Evolutionary conservation across 2,888 invertebrate species (phyloP).

Genomic region (Temnothorax ravouxi): DNA sequence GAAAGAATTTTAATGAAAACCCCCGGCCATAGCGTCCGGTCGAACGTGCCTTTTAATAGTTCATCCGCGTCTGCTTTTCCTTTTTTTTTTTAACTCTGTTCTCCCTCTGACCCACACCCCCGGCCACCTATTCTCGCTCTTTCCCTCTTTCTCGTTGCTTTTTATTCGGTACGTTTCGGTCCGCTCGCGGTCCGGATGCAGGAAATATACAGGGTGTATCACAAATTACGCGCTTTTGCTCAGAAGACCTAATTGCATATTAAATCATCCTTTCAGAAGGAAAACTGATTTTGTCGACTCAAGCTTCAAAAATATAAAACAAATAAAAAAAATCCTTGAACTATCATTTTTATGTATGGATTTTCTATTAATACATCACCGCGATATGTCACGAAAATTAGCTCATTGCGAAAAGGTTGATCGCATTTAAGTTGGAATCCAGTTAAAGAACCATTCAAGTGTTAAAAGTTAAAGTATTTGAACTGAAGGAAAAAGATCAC

Average conservation of each 20-base stretch:
- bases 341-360: background rate
- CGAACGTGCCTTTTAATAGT: constrained; percentile 82
- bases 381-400: constrained; percentile 4
- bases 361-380: background rate
- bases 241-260: background rate
- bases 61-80: constrained; percentile 74
- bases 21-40: constrained; percentile 74
- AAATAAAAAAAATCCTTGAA: background rate
- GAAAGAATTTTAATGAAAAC: constrained; percentile 86
- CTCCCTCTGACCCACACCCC: constrained; percentile 42
- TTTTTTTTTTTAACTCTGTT: constrained; percentile 52
- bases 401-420: constrained; percentile 17
- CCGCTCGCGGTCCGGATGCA: constrained; percentile 75
- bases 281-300: background rate
- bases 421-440: background rate
- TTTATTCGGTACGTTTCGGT: constrained; percentile 76
- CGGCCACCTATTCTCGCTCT: constrained; percentile 40
- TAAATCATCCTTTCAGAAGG: background rate
- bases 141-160: constrained; percentile 55
- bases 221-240: constrained; percentile 9
- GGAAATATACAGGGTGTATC: constrained; percentile 70
- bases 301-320: background rate
- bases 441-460: background rate
- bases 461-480: background rate
- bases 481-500: background rate